These are phyloP conservation scores for Arremon brunneinucha DNA, from an alignment of 2,797 vertebrate species.

Conservation along the genomic window DNA sequence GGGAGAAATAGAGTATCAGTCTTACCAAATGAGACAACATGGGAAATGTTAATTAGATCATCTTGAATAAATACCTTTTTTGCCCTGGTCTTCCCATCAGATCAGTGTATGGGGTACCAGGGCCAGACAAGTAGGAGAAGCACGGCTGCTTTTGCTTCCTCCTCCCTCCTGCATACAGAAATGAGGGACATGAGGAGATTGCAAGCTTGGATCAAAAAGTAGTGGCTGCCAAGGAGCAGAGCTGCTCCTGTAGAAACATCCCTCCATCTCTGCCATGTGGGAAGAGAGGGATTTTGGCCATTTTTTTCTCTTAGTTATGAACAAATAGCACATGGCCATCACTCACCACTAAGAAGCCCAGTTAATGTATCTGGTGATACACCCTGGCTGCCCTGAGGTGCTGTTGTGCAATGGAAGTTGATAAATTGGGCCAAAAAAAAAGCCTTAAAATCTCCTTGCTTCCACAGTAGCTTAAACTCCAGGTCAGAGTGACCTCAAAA, in stretches of 20 bases:
- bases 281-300: not conserved
- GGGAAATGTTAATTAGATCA: not conserved
- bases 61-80: not conserved
- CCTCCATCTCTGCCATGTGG: not conserved
- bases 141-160: not conserved
- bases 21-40: not conserved
- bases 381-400: not conserved
- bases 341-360: not conserved
- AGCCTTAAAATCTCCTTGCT: not conserved
- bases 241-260: not conserved
- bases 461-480: not conserved
- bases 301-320: not conserved
- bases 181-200: not conserved
- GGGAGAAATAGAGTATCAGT: not conserved
- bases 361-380: not conserved
- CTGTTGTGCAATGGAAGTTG: not conserved
- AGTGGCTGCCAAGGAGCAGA: not conserved
- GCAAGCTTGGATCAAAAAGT: not conserved
- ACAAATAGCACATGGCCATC: not conserved
- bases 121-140: not conserved
- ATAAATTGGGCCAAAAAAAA: not conserved
- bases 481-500: not conserved
- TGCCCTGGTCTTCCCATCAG: not conserved
- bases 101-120: not conserved
- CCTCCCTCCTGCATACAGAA: not conserved